Conservation (phyloP, 2,113 vertebrate genomes). For the Pogona vitticeps region DNA sequence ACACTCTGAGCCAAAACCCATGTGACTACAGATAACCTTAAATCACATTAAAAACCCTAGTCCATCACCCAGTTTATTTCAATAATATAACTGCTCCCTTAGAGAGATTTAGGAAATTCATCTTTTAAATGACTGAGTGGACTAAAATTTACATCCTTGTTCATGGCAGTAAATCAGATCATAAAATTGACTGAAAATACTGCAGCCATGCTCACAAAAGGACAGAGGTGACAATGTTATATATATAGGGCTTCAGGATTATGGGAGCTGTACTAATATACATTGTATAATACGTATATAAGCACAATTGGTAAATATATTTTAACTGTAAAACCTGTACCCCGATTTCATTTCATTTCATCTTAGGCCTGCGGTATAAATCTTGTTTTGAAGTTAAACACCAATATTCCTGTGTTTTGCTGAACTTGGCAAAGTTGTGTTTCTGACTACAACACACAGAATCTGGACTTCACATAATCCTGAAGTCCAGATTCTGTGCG, state of each 20-base stretch:
- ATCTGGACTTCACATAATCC: no score
- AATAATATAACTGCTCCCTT: conserved; percentile 30
- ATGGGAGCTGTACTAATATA: no score
- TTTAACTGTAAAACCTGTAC: conserved; percentile 52
- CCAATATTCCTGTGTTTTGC: conserved; percentile 51
- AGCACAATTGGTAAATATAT: conserved; percentile 33
- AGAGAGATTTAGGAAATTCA: conserved; percentile 60
- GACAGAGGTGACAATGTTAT: no score
- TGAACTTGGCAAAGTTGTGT: no score
- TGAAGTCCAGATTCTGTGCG: no score
- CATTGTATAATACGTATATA: no score
- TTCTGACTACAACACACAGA: no score
- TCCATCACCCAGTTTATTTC: no score
- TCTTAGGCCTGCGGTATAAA: conserved; percentile 2
- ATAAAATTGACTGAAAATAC: conserved; percentile 59
- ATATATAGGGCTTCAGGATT: no score
- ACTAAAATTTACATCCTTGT: conserved; percentile 67
- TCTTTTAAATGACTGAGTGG: conserved; percentile 64
- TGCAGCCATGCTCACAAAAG: conserved; percentile 41
- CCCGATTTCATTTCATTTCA: conserved; percentile 47
- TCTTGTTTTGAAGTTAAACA: conserved; percentile 44
- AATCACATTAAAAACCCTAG: no score
- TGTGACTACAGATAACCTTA: no score
- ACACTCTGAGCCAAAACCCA: no score
- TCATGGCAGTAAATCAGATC: conserved; percentile 60